These are phyloP conservation scores for Dendrocincla tyrannina DNA, from an alignment of 2,797 vertebrate species.

Conservation along the genomic window DNA sequence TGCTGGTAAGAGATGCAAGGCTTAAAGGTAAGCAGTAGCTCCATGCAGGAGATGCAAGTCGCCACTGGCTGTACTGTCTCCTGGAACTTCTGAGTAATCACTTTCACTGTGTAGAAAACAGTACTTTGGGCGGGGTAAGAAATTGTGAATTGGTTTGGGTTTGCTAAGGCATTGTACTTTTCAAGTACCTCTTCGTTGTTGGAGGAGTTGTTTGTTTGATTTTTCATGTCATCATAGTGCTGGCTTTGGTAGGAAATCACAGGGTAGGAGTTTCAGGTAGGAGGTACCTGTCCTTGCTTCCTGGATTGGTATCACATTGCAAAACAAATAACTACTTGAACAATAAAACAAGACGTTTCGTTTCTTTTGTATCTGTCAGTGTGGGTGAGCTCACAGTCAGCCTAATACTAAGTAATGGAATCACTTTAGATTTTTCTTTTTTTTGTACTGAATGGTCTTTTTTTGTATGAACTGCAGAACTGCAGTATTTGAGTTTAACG, in stretches of 20 bases:
- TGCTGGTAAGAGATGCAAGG: not conserved
- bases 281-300: not conserved
- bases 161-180: not conserved
- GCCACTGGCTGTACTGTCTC: not conserved
- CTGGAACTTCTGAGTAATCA: not conserved
- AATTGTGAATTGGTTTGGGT: not conserved
- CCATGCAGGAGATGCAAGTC: not conserved
- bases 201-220: not conserved
- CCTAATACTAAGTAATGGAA: not conserved
- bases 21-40: not conserved
- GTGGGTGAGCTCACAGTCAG: not conserved
- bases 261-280: not conserved
- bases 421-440: not conserved
- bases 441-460: not conserved
- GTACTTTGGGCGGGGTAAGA: rapidly evolving
- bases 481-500: not conserved
- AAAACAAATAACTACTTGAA: not conserved
- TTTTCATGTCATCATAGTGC: not conserved
- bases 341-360: not conserved
- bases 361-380: not conserved
- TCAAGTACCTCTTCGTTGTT: not conserved
- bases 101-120: not conserved
- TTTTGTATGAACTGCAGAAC: not conserved
- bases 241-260: not conserved
- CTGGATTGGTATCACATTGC: rapidly evolving